Percentiles rank a stretch among this genome's conserved stretches.
These are phyloP conservation scores for Embiotoca jacksoni DNA, from an alignment of 2,113 vertebrate species.

Conservation along the genomic window DNA sequence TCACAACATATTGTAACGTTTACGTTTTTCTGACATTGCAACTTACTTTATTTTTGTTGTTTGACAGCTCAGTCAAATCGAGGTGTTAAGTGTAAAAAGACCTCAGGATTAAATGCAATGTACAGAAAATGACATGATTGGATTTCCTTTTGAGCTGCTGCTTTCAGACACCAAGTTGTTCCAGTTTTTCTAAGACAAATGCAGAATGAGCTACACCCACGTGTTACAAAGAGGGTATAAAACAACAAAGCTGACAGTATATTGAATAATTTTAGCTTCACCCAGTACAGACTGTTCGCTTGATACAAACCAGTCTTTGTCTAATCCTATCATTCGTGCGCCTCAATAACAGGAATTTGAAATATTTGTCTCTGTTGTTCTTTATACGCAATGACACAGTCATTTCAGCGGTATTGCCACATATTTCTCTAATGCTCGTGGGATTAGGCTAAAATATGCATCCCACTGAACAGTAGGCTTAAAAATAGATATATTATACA, in stretches of 20 bases:
- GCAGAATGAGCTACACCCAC: background rate
- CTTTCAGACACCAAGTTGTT: background rate
- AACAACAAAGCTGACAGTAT: constrained; percentile 14
- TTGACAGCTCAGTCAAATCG: too few relatives aligned
- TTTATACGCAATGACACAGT: constrained; percentile 11
- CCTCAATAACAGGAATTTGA: background rate
- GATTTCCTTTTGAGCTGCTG: background rate
- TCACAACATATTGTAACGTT: too few relatives aligned
- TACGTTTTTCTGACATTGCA: too few relatives aligned
- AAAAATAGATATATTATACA: constrained; percentile 53
- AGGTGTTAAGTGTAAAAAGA: too few relatives aligned
- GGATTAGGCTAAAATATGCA: constrained; percentile 55
- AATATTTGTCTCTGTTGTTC: constrained; percentile 22
- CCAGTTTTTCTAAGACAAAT: constrained; percentile 4
- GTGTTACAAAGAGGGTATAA: constrained; percentile 11
- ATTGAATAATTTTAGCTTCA: constrained; percentile 17
- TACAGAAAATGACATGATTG: background rate
- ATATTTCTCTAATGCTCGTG: constrained; percentile 36
- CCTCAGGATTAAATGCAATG: background rate
- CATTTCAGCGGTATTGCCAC: constrained; percentile 24
- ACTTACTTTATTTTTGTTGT: too few relatives aligned
- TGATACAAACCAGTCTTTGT: background rate
- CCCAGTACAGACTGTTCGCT: constrained; percentile 6
- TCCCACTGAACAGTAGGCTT: constrained; percentile 31
- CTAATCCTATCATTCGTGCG: constrained; percentile 19